These are phyloP conservation scores for Lycaon pictus DNA, from an alignment of 2,113 vertebrate species.

Conservation along the genomic window DNA sequence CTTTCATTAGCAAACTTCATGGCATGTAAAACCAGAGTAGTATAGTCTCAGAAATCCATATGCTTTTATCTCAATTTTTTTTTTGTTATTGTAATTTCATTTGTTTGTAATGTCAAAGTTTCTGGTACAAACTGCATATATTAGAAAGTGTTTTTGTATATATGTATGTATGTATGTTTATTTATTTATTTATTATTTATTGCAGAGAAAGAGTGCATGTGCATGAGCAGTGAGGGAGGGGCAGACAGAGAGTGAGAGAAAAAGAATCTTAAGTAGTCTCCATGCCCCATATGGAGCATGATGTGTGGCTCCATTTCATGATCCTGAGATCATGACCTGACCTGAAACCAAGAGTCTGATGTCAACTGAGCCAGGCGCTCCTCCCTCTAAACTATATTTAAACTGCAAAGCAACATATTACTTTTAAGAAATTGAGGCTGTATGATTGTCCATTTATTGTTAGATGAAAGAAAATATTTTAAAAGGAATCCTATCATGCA, in stretches of 20 bases:
- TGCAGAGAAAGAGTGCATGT: no score
- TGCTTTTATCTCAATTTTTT: not conserved
- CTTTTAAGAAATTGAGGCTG: not conserved
- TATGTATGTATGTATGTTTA: not conserved
- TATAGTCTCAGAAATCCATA: not conserved
- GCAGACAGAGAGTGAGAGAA: not conserved
- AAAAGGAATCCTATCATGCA: not conserved
- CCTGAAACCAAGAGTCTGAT: not conserved
- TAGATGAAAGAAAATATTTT: conserved; percentile 4
- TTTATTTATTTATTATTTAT: no score
- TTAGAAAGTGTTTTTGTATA: not conserved
- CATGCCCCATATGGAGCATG: not conserved
- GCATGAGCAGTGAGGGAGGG: not conserved
- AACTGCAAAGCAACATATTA: conserved; percentile 17
- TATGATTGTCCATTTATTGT: not conserved
- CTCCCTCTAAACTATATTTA: not conserved
- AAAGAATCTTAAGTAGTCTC: not conserved
- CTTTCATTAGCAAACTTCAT: not conserved
- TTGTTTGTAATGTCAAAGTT: not conserved
- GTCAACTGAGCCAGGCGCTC: not conserved
- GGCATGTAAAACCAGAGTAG: not conserved
- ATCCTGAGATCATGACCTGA: not conserved
- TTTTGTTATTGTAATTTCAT: not conserved
- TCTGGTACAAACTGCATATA: not conserved
- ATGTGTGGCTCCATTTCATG: not conserved